Evolutionary conservation across 2,888 invertebrate genomes (phyloP).

Genomic region (Eristalis tenax): DNA sequence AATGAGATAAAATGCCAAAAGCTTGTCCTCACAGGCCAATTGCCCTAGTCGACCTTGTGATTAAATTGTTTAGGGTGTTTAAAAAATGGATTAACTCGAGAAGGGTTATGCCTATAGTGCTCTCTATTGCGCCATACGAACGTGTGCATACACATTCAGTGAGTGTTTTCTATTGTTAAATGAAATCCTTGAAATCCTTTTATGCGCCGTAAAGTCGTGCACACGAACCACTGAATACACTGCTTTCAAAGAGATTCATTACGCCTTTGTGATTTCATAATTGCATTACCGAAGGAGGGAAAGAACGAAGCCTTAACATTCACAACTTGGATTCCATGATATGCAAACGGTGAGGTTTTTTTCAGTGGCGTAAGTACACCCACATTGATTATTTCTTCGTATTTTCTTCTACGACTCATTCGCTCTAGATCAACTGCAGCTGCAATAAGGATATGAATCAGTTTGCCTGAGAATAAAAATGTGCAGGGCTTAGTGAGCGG

Average conservation of each 20-base stretch:
- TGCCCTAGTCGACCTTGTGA: not conserved
- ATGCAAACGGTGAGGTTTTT: not conserved
- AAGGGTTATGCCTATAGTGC: not conserved
- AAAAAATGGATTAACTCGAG: not conserved
- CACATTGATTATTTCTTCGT: too few relatives aligned
- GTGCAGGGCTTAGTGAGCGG: too few relatives aligned
- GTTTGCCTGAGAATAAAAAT: too few relatives aligned
- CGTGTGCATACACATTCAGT: not conserved
- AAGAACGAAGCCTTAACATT: not conserved
- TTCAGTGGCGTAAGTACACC: not conserved
- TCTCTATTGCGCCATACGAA: not conserved
- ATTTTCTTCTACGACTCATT: too few relatives aligned
- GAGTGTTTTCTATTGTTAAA: not conserved
- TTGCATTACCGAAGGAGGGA: not conserved
- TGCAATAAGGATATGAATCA: too few relatives aligned
- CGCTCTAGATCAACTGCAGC: too few relatives aligned
- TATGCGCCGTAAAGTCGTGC: conserved; percentile 3
- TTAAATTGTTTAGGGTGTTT: not conserved
- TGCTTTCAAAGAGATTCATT: conserved; percentile 24
- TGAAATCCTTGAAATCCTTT: not conserved
- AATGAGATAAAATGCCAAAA: not conserved
- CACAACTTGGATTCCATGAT: not conserved
- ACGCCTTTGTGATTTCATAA: conserved; percentile 14
- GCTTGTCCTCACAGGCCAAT: not conserved
- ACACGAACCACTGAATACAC: conserved; percentile 18